Conservation (phyloP, 2,888 invertebrate genomes). For the Sinhomidia bicolor region DNA sequence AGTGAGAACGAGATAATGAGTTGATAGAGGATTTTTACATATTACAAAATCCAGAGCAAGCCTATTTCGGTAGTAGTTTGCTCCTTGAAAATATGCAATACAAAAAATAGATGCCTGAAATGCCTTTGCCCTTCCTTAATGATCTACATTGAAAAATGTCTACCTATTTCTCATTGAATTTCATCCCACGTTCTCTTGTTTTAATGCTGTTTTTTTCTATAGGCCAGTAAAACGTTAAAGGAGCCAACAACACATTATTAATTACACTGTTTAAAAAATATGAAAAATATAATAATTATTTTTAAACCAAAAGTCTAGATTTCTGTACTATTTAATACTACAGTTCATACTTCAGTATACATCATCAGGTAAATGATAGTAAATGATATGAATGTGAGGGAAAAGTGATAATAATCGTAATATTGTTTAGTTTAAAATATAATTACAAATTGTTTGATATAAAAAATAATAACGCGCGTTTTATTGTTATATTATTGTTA, state of each 20-base stretch:
- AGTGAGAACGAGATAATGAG: constrained; percentile 9
- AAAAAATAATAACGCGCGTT: constrained; percentile 17
- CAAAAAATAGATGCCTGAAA: constrained; percentile 48
- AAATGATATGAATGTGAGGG: constrained; percentile 51
- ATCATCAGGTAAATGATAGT: neutral
- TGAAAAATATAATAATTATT: constrained; percentile 14
- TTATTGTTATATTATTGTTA: constrained; percentile 26
- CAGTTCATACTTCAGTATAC: neutral
- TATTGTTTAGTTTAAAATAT: constrained; percentile 17
- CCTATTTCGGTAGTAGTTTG: neutral
- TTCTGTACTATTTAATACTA: constrained; percentile 6
- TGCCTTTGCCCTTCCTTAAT: constrained; percentile 36
- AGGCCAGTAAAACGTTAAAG: constrained; percentile 50
- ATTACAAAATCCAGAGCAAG: neutral
- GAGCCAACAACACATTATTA: neutral
- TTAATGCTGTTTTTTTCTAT: neutral
- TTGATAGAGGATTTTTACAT: neutral
- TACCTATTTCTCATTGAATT: constrained; percentile 14
- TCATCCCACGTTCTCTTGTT: constrained; percentile 24
- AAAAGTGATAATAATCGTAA: constrained; percentile 63
- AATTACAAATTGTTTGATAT: constrained; percentile 11
- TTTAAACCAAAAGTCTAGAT: constrained; percentile 30
- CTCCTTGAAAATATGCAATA: constrained; percentile 52
- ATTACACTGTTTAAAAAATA: neutral
- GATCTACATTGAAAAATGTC: neutral